A percentile compares a stretch with the other conserved stretches of the same genome.
phyloP scores from a whole-genome alignment of 2,888 invertebrate species.

The Onchidella celtica region DNA sequence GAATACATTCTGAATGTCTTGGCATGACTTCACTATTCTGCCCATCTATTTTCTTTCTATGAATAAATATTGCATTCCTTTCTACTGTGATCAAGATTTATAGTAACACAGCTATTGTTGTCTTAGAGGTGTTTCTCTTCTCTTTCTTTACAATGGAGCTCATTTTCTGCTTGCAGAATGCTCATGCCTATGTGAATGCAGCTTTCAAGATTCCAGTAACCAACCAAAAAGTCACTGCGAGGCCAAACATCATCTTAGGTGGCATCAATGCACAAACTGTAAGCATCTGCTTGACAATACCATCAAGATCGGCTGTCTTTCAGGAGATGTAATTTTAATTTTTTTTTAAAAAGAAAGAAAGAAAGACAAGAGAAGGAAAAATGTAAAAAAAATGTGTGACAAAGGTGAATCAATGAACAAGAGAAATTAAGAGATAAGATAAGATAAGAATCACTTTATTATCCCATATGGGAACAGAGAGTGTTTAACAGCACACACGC shows the following conservation, averaged over 20 bases:
- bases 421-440: too few relatives aligned
- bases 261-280: slow-evolving; percentile 81
- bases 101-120: background rate
- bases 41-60: too few relatives aligned
- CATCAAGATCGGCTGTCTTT: background rate
- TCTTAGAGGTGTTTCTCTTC: too few relatives aligned
- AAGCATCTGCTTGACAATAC: slow-evolving; percentile 20
- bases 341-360: background rate
- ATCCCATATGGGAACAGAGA: too few relatives aligned
- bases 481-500: too few relatives aligned
- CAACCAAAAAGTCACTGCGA: slow-evolving; percentile 81
- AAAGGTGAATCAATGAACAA: too few relatives aligned
- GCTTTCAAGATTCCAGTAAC: slow-evolving; percentile 84
- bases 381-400: background rate
- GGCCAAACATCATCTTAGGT: slow-evolving; percentile 85
- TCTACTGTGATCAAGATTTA: background rate
- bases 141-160: too few relatives aligned
- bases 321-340: background rate
- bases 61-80: background rate
- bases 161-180: slow-evolving; percentile 83
- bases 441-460: too few relatives aligned
- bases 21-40: too few relatives aligned
- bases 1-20: too few relatives aligned
- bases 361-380: background rate
- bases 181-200: slow-evolving; percentile 89